Base-by-base conservation (phyloP, 2,888 invertebrate genomes). In the Brachycybe producta region DNA sequence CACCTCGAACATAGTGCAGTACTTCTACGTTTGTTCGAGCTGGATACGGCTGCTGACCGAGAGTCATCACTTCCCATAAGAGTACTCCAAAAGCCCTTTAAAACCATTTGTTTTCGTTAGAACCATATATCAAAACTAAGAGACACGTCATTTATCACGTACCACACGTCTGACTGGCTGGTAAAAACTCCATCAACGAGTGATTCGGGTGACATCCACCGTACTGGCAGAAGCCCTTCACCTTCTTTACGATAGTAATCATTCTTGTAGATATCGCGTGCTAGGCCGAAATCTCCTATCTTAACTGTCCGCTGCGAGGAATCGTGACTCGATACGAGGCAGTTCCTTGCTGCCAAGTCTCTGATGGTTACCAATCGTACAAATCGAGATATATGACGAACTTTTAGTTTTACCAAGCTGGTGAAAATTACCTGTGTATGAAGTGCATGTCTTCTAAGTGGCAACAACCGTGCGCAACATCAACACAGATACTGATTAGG, bases 141-240 rank as follows among this genome's bases (percentile, higher is more conserved):
- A 23, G 15, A 49, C 13, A 23, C 5, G n/a, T 23, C n/a, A 15
- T 3, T 32, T 5, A 36, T n/a, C 39, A 24, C 52, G 34, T 52
- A 57, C 95, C 95, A 95, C 3, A 95, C 92, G 67, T 97, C 97
- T 0, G 91, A 90, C 65, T 95, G 94, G 44, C 86, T 85, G 0
- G 94, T 92, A 65, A 95, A 98, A 1, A 95, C 84, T 0, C 95
- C 94, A 64, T 95, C 94, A 1, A 90, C 82, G 11, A 97, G 70
- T 23, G 92, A 90, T 69, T 98, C 98, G 1, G 95, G 95, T 0
- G 94, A 83, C 94, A 98, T 95, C 97, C 97, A 97, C 35, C 68
- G 75, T 1, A 97, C 91, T 1, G 95, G 97, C 45, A 97, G 67
- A 40, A 94, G 70, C 1, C 92, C 84, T 70, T 75, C 75, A 1